Base-by-base conservation (phyloP, 2,113 vertebrate genomes). In the Upupa epops region DNA sequence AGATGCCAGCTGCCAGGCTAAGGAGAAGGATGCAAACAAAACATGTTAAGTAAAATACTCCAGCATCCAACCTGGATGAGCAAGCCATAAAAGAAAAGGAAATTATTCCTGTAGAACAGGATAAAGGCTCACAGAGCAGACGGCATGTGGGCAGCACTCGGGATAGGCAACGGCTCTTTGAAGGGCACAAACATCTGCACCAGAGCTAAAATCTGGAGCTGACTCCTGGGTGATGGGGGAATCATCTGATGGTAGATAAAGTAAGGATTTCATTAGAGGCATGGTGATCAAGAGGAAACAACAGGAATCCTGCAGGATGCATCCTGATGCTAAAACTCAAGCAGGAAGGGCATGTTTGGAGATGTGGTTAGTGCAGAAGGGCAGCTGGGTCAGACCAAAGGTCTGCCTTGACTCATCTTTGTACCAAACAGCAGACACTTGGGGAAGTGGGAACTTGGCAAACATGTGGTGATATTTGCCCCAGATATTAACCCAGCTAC, bases 21-120 rank as follows among this genome's bases (percentile, higher is more conserved):
- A 71, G 69, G 83, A 86, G 73, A 85, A 66, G 76, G 92, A 78
- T 93, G 86, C 86, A 95, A 91, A 86, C 90, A 83, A 94, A 92
- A 40, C 54, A 17, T 12, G 54, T 88, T 73, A 65, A 75, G 46
- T 81, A 48, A 86, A 94, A 72, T 55, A 69, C 29, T 77, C 21
- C 51, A 74, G 36, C 76, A 70, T 78, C 52, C 36, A 65, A 46
- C 52, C 42, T 60, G 54, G 34, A 71, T 89, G 79, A 94, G 64
- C 79, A 86, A 89, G 52, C 42, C 83, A 24, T 74, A 61, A 86
- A 86, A 69, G 79, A 95, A 95, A 74, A 94, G 80, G 86, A 94
- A 93, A 88, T 88, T 34, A 94, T 90, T 94, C 49, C 70, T 78
- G 66, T 81, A 80, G 83, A 92, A 25, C 58, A 86, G 76, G 76